Percentiles rank a stretch among this genome's conserved stretches.
Conservation (phyloP, 2,113 vertebrate species). For the Pelvicachromis taeniatus region DNA sequence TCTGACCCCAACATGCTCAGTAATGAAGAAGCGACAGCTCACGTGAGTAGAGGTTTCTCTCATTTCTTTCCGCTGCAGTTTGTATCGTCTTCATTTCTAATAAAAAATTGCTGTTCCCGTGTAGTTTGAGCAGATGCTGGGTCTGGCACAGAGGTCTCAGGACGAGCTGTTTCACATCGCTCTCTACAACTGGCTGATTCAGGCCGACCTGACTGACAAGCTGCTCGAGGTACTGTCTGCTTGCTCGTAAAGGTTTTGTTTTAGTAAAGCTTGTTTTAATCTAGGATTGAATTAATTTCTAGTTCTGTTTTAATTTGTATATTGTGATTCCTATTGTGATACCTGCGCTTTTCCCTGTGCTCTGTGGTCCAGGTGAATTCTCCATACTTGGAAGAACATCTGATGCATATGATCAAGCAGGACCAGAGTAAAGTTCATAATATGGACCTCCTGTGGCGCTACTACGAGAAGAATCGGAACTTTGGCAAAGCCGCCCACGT, state of each 20-base stretch:
- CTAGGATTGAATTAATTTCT: background rate
- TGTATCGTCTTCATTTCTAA: background rate
- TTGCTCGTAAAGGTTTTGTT: background rate
- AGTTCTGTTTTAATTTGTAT: background rate
- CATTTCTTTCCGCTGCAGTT: background rate
- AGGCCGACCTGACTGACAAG: constrained; percentile 90
- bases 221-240: constrained; percentile 83
- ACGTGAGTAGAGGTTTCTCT: constrained; percentile 77
- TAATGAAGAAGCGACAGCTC: constrained; percentile 93
- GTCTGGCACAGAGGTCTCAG: constrained; percentile 87
- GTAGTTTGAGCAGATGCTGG: constrained; percentile 95
- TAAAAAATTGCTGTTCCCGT: background rate
- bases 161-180: constrained; percentile 97
- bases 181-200: constrained; percentile 96
- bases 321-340: too few species aligned
- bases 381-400: constrained; percentile 90
- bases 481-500: constrained; percentile 92
- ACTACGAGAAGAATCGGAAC: constrained; percentile 93
- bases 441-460: constrained; percentile 96
- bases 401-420: constrained; percentile 92
- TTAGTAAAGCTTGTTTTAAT: background rate
- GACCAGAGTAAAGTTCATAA: constrained; percentile 96
- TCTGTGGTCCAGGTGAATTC: constrained; percentile 81
- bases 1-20: constrained; percentile 98
- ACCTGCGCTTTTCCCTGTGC: background rate